Percentiles rank a stretch among this genome's conserved stretches.
These are phyloP conservation scores for Pachypeltis micranthus DNA, from an alignment of 1,140 invertebrate species.

Conservation along the genomic window DNA sequence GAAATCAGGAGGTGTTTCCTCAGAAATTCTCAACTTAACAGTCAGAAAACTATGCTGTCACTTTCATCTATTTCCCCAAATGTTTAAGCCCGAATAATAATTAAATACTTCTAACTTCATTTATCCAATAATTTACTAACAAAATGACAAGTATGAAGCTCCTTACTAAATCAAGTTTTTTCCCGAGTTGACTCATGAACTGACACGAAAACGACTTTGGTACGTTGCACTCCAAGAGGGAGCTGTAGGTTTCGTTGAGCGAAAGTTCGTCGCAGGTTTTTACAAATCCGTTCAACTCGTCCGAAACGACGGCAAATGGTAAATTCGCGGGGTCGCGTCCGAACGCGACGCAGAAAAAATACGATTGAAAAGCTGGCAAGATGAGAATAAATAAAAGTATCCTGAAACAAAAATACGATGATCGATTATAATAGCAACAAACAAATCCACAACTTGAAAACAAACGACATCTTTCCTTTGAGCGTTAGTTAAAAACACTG, in stretches of 20 bases:
- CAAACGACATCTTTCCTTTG: too few relatives aligned
- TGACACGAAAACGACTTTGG: slow-evolving; percentile 18
- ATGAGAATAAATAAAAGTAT: slow-evolving; percentile 65
- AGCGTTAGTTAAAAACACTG: too few relatives aligned
- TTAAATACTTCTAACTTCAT: too few relatives aligned
- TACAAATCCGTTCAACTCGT: slow-evolving; percentile 43
- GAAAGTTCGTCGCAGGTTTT: slow-evolving; percentile 33
- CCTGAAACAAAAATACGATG: slow-evolving; percentile 38
- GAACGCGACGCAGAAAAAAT: slow-evolving; percentile 66
- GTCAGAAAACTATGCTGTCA: too few relatives aligned
- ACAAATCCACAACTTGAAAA: neutral
- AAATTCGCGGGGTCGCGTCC: slow-evolving; percentile 56
- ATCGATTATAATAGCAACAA: neutral
- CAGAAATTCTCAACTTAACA: too few relatives aligned
- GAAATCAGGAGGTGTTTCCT: too few relatives aligned
- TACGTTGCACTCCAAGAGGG: slow-evolving; percentile 8
- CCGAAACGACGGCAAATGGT: slow-evolving; percentile 59
- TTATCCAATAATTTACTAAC: too few relatives aligned
- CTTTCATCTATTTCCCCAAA: too few relatives aligned
- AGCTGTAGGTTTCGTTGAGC: slow-evolving; percentile 22
- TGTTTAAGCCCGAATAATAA: too few relatives aligned
- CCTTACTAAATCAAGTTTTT: slow-evolving; percentile 17
- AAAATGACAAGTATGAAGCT: too few relatives aligned
- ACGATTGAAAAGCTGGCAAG: slow-evolving; percentile 67
- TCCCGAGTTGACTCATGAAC: slow-evolving; percentile 14